Base-by-base conservation (phyloP, 2,888 invertebrate genomes). In the Drosophila monieri region DNA sequence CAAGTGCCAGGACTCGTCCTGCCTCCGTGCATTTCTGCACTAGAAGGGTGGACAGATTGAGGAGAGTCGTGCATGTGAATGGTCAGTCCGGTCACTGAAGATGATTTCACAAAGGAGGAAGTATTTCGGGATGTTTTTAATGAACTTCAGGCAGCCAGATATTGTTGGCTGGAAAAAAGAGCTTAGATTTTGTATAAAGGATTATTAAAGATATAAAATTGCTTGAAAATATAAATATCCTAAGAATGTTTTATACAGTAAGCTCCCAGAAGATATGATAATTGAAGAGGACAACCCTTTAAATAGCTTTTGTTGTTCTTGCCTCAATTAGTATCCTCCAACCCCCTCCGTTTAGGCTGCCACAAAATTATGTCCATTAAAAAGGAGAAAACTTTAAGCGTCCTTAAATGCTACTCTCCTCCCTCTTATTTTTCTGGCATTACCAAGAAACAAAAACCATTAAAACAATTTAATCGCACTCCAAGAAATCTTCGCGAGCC, bases 381-480 rank as follows among this genome's bases (percentile, higher is more conserved):
- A 76, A 80, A 62, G 60, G 67, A 71, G 21, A 85, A 86, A 81
- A 84, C 78, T 84, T 81, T 73, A 86, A 84, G 61, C 74, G 74
- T 52, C 68, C 60, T 58, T 30, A 15, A 14, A 55, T 12, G 14
- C 12, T 32, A 8, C 23, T 51, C 47, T 25, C 25, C 47, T 46
- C 21, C n/a, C 21, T 10, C 21, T 1, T 23, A 2, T 18, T 27
- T 3, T 27, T 27, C 9, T 9, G n/a, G 25, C 47, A 30, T 12
- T 18, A 25, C 46, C 68, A 52, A 59, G 57, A 73, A 81, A 84
- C 80, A 89, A 90, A 89, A 89, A 85, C 90, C 90, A 90, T 90
- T 90, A 90, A 90, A 90, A 90, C 90, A 90, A 91, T 90, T 90
- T 90, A 91, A 90, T 90, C 89, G 88, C 89, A 89, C 90, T 90